Conservation (phyloP, 1,140 invertebrate genomes). For the Panulirus ornatus region DNA sequence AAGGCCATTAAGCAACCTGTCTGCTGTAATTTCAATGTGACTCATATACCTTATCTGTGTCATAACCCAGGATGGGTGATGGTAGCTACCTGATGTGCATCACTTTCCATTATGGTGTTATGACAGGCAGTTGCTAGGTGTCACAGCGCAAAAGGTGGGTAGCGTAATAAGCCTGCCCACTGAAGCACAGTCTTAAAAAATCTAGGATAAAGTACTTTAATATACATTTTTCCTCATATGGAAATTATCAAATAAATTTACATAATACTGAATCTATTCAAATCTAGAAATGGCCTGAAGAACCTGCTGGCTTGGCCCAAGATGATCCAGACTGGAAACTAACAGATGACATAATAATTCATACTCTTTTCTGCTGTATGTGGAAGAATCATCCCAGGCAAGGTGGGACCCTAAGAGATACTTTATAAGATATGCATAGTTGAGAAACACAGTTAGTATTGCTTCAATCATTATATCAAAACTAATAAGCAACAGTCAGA, state of each 20-base stretch:
- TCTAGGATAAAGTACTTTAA: background rate
- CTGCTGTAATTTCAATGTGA: background rate
- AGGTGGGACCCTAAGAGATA: background rate
- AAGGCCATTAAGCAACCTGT: background rate
- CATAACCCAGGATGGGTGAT: background rate
- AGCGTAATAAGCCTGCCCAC: background rate
- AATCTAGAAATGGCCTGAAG: background rate
- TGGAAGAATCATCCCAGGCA: background rate
- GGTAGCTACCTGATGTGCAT: background rate
- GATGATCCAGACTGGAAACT: background rate
- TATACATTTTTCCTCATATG: background rate
- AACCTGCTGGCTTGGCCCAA: background rate
- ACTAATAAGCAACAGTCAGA: conserved; percentile 19
- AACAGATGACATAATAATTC: background rate
- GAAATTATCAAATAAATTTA: background rate
- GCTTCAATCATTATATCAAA: conserved; percentile 27
- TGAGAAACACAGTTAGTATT: background rate
- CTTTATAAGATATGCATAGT: background rate
- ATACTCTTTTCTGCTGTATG: background rate
- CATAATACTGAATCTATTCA: background rate
- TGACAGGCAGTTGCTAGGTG: background rate
- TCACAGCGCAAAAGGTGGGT: background rate
- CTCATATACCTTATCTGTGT: background rate
- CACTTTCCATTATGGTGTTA: background rate
- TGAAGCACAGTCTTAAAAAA: background rate